Percentiles rank a stretch among this genome's conserved stretches.
These are phyloP conservation scores for Phaethon lepturus DNA, from an alignment of 2,113 vertebrate species.

Conservation along the genomic window DNA sequence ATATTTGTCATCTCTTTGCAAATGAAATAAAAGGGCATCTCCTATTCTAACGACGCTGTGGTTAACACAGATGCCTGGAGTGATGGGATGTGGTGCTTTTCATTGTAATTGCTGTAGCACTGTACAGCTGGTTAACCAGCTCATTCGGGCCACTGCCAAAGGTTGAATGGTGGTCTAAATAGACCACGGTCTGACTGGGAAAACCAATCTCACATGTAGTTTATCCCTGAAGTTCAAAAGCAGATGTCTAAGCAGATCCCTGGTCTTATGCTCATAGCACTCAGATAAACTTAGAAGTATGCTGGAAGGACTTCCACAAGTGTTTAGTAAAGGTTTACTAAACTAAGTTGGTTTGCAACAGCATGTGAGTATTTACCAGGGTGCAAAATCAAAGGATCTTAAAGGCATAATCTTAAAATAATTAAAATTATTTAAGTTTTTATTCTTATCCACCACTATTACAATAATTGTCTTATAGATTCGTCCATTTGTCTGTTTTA, in stretches of 20 bases:
- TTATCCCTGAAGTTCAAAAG: neutral
- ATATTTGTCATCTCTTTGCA: neutral
- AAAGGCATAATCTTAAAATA: conserved; percentile 31
- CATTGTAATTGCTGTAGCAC: neutral
- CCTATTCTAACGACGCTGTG: neutral
- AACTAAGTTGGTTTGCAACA: neutral
- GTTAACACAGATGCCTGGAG: neutral
- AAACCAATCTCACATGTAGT: neutral
- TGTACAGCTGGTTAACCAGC: neutral
- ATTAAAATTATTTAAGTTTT: conserved; percentile 22
- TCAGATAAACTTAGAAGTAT: neutral
- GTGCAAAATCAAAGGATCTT: neutral
- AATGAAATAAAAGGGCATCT: neutral
- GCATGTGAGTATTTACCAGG: neutral
- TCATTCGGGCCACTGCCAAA: neutral
- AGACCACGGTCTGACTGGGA: neutral
- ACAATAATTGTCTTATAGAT: conserved; percentile 45
- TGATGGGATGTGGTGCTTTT: neutral
- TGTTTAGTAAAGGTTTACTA: neutral
- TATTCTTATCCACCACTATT: conserved; percentile 5
- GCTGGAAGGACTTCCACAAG: neutral
- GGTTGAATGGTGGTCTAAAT: neutral
- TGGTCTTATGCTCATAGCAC: neutral
- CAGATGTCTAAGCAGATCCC: neutral
- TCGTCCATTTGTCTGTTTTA: conserved; percentile 54